A percentile compares a stretch with the other conserved stretches of the same genome.
phyloP scores from a whole-genome alignment of 2,888 invertebrate species.

The Teleogryllus oceanicus region DNA sequence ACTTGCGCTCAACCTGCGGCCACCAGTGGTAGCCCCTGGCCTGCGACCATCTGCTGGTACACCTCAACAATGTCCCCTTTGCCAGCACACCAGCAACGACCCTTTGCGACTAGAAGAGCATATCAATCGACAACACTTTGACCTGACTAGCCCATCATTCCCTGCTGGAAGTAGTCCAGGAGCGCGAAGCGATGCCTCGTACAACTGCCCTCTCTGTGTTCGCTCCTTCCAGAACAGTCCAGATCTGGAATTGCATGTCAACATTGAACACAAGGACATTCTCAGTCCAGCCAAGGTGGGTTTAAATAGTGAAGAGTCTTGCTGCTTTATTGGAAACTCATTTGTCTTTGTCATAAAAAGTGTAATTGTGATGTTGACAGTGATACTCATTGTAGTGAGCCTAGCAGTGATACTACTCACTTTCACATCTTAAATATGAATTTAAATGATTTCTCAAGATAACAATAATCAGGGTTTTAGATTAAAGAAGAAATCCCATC shows the following conservation, averaged over 20 bases:
- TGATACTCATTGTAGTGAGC: too few species aligned
- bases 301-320: too few species aligned
- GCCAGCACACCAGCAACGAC: constrained; percentile 70
- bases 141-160: constrained; percentile 65
- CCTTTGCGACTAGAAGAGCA: constrained; percentile 74
- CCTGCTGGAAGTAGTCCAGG: constrained; percentile 40
- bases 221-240: constrained; percentile 68
- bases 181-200: constrained; percentile 49
- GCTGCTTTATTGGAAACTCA: too few species aligned
- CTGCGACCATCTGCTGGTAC: constrained; percentile 27
- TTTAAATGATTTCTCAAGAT: too few species aligned
- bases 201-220: constrained; percentile 76
- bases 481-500: too few species aligned
- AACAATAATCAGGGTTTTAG: too few species aligned
- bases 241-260: constrained; percentile 79
- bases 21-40: constrained; percentile 50
- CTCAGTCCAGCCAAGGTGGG: constrained; percentile 61
- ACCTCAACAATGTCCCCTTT: constrained; percentile 66
- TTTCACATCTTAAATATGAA: too few species aligned
- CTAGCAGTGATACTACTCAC: too few species aligned
- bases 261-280: constrained; percentile 78
- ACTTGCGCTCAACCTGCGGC: constrained; percentile 64
- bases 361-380: too few species aligned
- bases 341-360: too few species aligned
- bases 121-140: constrained; percentile 79